Percentiles rank a stretch among this genome's conserved stretches.
phyloP scores from a whole-genome alignment of 1,140 invertebrate genomes.

The Drosophila pseudoobscura region DNA sequence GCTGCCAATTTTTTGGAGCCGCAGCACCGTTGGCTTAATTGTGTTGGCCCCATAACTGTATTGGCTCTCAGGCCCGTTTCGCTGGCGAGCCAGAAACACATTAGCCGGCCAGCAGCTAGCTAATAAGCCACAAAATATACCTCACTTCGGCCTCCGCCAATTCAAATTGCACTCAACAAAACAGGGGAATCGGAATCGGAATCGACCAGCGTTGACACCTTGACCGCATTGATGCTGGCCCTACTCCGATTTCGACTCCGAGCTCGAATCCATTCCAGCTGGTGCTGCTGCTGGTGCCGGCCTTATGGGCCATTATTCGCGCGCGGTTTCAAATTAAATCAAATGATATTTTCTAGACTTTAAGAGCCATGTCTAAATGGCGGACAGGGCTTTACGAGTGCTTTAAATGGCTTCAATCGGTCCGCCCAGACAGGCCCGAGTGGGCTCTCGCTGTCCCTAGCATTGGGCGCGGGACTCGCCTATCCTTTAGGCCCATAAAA shows the following conservation, averaged over 20 bases:
- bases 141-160: too few species aligned
- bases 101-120: conserved; percentile 37
- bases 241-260: conserved; percentile 19
- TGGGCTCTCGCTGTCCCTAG: too few species aligned
- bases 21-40: conserved; percentile 6
- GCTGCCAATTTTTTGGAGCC: conserved; percentile 8
- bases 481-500: conserved; percentile 33
- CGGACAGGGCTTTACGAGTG: conserved; percentile 13
- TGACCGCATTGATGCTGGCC: conserved; percentile 64
- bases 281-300: conserved; percentile 12
- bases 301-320: conserved; percentile 68
- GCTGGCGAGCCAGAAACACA: conserved; percentile 2
- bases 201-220: conserved; percentile 58
- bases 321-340: conserved; percentile 50
- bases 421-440: too few species aligned
- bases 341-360: conserved; percentile 59
- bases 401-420: conserved; percentile 7
- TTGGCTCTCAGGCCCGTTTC: conserved; percentile 37
- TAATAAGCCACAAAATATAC: conserved; percentile 40
- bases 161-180: conserved; percentile 44
- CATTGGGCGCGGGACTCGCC: conserved; percentile 10
- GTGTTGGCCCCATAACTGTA: conserved; percentile 36
- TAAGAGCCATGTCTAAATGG: conserved; percentile 59
- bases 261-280: conserved; percentile 11
- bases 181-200: too few species aligned